Evolutionary conservation across 1,140 invertebrate genomes (phyloP).

Genomic region (Sitophilus oryzae): DNA sequence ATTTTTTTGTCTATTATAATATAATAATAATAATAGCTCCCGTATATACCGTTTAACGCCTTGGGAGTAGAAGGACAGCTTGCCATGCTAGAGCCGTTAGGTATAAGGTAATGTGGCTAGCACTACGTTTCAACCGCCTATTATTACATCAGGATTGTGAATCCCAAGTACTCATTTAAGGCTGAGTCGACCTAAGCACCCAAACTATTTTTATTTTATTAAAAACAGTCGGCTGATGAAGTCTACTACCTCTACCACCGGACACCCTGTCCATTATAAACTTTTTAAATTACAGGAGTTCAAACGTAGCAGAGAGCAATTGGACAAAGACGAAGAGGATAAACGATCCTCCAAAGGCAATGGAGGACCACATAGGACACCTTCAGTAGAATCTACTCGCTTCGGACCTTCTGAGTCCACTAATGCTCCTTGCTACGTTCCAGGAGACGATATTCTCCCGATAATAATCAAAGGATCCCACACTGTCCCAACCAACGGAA

Average conservation of each 20-base stretch:
- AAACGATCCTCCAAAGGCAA: conserved; percentile 34
- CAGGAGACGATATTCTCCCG: conserved; percentile 47
- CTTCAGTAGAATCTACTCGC: conserved; percentile 35
- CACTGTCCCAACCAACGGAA: conserved; percentile 35
- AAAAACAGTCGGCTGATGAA: too few relatives aligned
- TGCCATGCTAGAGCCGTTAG: too few relatives aligned
- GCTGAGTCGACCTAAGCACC: too few relatives aligned
- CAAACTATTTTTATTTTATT: too few relatives aligned
- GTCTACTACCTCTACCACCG: background rate
- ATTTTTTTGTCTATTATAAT: too few relatives aligned
- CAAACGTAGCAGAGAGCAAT: conserved; percentile 52
- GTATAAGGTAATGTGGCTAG: too few relatives aligned
- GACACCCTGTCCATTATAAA: background rate
- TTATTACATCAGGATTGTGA: too few relatives aligned
- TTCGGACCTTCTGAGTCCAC: conserved; percentile 33
- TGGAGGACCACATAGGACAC: conserved; percentile 34
- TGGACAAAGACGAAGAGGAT: conserved; percentile 65
- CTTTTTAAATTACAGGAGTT: conserved; percentile 58
- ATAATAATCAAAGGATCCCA: conserved; percentile 42
- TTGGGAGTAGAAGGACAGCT: too few relatives aligned
- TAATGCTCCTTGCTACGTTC: conserved; percentile 46
- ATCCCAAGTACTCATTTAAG: too few relatives aligned
- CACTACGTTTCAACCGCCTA: too few relatives aligned
- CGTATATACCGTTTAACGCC: too few relatives aligned
- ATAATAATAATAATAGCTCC: too few relatives aligned